phyloP scores from a whole-genome alignment of 1,140 invertebrate species.

The Araneus ventricosus region DNA sequence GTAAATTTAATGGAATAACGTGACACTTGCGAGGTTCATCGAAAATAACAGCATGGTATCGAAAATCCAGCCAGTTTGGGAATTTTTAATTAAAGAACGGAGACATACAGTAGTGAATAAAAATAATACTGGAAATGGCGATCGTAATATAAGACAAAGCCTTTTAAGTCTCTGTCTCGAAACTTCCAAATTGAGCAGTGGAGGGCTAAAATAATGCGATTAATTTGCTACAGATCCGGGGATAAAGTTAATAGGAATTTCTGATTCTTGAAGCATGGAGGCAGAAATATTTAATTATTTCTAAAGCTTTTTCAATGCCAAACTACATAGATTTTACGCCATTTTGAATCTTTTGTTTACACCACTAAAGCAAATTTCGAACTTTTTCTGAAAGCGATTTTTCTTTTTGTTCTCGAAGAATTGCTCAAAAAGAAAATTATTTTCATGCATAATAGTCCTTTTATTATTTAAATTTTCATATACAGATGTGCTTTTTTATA shows the following conservation, averaged over 20 bases:
- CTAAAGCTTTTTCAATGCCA: slow-evolving; percentile 39
- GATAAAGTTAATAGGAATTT: slow-evolving; percentile 43
- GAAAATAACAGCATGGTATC: not conserved
- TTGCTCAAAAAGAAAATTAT: not conserved
- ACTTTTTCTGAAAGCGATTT: not conserved
- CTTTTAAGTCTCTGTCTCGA: slow-evolving; percentile 20
- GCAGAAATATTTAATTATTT: slow-evolving; percentile 51
- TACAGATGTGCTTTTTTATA: not conserved
- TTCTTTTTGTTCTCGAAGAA: not conserved
- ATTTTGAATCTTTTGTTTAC: not conserved
- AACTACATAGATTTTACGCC: not conserved
- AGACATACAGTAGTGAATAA: not conserved
- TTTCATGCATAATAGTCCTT: not conserved
- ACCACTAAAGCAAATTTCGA: not conserved
- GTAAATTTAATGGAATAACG: not conserved
- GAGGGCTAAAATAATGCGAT: slow-evolving; percentile 41
- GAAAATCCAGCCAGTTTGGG: not conserved
- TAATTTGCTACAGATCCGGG: slow-evolving; percentile 47
- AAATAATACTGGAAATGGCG: not conserved
- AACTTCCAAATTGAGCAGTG: slow-evolving; percentile 12
- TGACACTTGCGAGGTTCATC: not conserved
- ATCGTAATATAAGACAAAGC: slow-evolving; percentile 34
- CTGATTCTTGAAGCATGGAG: not conserved
- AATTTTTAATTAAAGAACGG: slow-evolving; percentile 40
- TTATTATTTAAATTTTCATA: not conserved